These are phyloP conservation scores for Pollachius pollachius DNA, from an alignment of 2,113 vertebrate species.

Conservation along the genomic window DNA sequence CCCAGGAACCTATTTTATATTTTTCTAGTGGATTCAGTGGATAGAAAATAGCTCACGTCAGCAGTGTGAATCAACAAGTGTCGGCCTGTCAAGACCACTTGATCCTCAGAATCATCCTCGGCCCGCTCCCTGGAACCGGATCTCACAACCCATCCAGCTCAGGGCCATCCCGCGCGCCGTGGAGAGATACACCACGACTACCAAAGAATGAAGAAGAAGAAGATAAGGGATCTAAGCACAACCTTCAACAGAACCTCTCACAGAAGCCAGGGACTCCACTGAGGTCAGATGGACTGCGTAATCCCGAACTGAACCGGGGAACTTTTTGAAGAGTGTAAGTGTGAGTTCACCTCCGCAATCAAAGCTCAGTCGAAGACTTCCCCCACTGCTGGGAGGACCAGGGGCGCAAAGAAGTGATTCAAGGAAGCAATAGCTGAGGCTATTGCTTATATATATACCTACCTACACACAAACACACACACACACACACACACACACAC, in stretches of 20 bases:
- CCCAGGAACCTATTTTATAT: slow-evolving; percentile 33
- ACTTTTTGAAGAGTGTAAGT: slow-evolving; percentile 22
- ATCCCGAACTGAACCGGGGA: slow-evolving; percentile 23
- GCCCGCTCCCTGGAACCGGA: slow-evolving; percentile 35
- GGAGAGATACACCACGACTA: slow-evolving; percentile 1
- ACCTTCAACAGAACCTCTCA: slow-evolving; percentile 29
- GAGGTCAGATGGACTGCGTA: slow-evolving; percentile 37
- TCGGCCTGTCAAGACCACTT: slow-evolving; percentile 44
- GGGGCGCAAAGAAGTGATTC: too few species aligned
- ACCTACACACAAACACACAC: too few species aligned
- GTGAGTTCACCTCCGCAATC: slow-evolving; percentile 21
- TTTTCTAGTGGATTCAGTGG: slow-evolving; percentile 37
- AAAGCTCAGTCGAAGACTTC: slow-evolving; percentile 24
- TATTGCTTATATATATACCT: too few species aligned
- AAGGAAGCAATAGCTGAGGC: too few species aligned
- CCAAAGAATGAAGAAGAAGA: too few species aligned
- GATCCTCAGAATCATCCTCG: slow-evolving; percentile 33
- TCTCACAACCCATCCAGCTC: slow-evolving; percentile 26
- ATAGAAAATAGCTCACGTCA: slow-evolving; percentile 43
- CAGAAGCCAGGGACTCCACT: slow-evolving; percentile 5
- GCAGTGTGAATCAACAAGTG: slow-evolving; percentile 35
- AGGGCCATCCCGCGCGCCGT: not conserved
- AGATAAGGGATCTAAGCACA: slow-evolving; percentile 9
- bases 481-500: too few species aligned
- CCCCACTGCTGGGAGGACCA: not conserved